A percentile compares a stretch with the other conserved stretches of the same genome.
These are phyloP conservation scores for Ceryle rudis DNA, from an alignment of 2,797 vertebrate genomes.

Conservation along the genomic window DNA sequence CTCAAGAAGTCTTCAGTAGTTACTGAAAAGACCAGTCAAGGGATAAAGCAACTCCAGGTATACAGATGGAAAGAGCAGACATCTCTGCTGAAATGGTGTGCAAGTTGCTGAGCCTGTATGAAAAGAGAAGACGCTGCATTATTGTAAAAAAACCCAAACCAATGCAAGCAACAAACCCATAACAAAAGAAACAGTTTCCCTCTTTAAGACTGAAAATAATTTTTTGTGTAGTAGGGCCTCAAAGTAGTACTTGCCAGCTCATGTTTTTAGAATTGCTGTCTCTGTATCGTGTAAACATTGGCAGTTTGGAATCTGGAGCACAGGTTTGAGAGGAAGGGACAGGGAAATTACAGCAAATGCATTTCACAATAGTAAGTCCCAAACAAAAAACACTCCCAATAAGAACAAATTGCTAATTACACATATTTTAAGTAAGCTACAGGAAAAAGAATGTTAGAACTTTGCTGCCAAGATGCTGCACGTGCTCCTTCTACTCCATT, in stretches of 20 bases:
- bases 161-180: not conserved
- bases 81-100: conserved; percentile 4
- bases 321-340: not conserved
- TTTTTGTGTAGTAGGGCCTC: not conserved
- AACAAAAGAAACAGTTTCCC: not conserved
- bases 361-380: not conserved
- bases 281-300: not conserved
- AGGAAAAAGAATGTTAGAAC: not conserved
- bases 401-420: not conserved
- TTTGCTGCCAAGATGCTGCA: not conserved
- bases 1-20: conserved; percentile 13
- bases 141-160: not conserved
- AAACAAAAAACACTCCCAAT: not conserved
- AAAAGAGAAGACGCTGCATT: conserved; percentile 12
- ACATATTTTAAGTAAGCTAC: not conserved
- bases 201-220: not conserved
- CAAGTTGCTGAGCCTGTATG: conserved; percentile 37
- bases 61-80: conserved; percentile 1
- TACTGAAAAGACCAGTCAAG: conserved; percentile 8
- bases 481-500: not conserved
- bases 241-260: not conserved
- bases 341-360: not conserved
- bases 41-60: conserved; percentile 27
- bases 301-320: not conserved
- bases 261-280: not conserved